Evolutionary conservation across 1,140 invertebrate genomes (phyloP).

Genomic region (Acromyrmex echinatior): DNA sequence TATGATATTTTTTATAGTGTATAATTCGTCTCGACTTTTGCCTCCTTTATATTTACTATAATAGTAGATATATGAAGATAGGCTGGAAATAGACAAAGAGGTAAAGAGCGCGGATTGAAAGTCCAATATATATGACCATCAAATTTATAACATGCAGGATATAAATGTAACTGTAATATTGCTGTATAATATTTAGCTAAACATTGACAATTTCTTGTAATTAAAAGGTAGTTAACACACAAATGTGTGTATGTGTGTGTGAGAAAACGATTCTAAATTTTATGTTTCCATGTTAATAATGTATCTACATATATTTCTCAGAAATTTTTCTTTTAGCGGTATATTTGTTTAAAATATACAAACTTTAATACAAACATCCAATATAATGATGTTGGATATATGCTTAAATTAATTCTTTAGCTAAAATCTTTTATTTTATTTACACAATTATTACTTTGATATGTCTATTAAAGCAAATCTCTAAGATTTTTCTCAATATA

Average conservation of each 20-base stretch:
- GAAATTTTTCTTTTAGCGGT: conserved; percentile 30
- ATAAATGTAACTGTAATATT: conserved; percentile 33
- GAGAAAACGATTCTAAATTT: conserved; percentile 35
- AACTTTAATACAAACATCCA: conserved; percentile 43
- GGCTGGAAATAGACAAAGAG: conserved; percentile 19
- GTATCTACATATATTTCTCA: conserved; percentile 38
- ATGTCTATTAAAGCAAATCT: conserved; percentile 18
- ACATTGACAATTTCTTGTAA: conserved; percentile 48
- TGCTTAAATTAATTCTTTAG: conserved; percentile 41
- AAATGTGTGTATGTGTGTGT: conserved; percentile 17
- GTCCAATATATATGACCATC: conserved; percentile 12
- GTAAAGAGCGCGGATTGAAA: conserved; percentile 47
- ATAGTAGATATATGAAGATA: conserved; percentile 11
- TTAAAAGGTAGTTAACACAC: conserved; percentile 38
- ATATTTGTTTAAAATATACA: conserved; percentile 20
- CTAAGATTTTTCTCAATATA: conserved; percentile 17
- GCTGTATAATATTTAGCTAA: conserved; percentile 42
- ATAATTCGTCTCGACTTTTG: conserved; percentile 60
- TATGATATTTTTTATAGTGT: conserved; percentile 72
- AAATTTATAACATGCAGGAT: conserved; percentile 49
- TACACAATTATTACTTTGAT: conserved; percentile 1
- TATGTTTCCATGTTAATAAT: conserved; percentile 38
- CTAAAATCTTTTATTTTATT: conserved; percentile 41
- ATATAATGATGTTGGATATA: background rate
- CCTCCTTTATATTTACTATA: conserved; percentile 69